A percentile compares a stretch with the other conserved stretches of the same genome.
phyloP scores from a whole-genome alignment of 2,113 vertebrate genomes.

The Eolophus roseicapilla region DNA sequence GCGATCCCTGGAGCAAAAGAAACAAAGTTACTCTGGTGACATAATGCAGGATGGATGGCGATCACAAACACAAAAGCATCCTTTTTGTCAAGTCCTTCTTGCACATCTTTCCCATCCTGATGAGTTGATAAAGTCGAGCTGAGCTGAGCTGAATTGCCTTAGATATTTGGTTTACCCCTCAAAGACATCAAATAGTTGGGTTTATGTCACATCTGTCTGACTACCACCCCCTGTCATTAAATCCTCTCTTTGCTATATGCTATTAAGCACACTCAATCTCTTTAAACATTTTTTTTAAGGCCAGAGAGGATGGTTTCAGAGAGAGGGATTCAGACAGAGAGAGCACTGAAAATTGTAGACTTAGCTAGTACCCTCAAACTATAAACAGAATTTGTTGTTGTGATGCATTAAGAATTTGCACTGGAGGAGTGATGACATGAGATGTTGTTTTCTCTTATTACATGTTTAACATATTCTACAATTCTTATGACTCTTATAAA shows the following conservation, averaged over 20 bases:
- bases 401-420: not conserved
- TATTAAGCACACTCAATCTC: not conserved
- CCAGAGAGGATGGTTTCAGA: not conserved
- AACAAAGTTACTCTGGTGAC: not conserved
- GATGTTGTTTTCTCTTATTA: not conserved
- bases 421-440: not conserved
- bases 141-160: not conserved
- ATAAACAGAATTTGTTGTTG: not conserved
- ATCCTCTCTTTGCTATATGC: not conserved
- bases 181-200: not conserved
- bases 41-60: not conserved
- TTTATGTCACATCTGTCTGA: not conserved
- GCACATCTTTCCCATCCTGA: not conserved
- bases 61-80: not conserved
- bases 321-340: not conserved
- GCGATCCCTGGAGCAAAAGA: not conserved
- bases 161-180: not conserved
- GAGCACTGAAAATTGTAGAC: not conserved
- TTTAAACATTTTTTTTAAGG: not conserved
- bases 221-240: not conserved
- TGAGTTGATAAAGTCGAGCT: not conserved
- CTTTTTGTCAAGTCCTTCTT: not conserved
- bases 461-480: not conserved
- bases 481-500: not conserved
- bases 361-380: not conserved